phyloP scores from a whole-genome alignment of 2,888 invertebrate species.

The Drosophila mulleri region DNA sequence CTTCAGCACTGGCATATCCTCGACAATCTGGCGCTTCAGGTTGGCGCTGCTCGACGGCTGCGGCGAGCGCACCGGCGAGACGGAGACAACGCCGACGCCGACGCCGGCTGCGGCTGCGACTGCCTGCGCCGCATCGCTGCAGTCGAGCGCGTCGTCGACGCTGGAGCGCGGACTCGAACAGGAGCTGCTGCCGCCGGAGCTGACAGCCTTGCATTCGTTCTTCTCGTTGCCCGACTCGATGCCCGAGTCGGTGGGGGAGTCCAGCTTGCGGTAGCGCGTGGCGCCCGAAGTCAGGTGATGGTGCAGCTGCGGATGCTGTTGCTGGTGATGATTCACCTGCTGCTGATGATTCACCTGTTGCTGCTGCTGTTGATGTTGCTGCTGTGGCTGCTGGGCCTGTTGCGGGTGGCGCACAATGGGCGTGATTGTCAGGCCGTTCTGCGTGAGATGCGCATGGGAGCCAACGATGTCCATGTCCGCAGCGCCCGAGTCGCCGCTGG shows the following conservation, averaged over 20 bases:
- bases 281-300: conserved; percentile 79
- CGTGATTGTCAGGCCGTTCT: conserved; percentile 90
- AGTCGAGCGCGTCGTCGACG: conserved; percentile 91
- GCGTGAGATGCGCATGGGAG: conserved; percentile 88
- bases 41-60: conserved; percentile 80
- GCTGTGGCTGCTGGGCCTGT: conserved; percentile 52
- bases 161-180: conserved; percentile 95
- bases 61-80: conserved; percentile 84
- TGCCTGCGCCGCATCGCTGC: conserved; percentile 81
- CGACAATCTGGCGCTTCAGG: conserved; percentile 87
- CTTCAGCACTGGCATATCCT: conserved; percentile 97
- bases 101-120: conserved; percentile 45
- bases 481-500: conserved; percentile 92
- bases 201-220: conserved; percentile 91
- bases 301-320: conserved; percentile 72
- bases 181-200: conserved; percentile 89
- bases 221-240: conserved; percentile 97
- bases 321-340: conserved; percentile 58
- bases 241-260: conserved; percentile 96
- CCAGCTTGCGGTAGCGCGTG: conserved; percentile 91
- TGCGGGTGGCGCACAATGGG: conserved; percentile 86
- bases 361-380: conserved; percentile 30
- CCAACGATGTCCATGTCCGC: conserved; percentile 88
- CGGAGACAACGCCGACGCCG: conserved; percentile 54
- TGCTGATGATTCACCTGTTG: conserved; percentile 58